Evolutionary conservation across 1,140 invertebrate species (phyloP), one percentile per base, ranked within the genome.

Genomic region (Bradynema listronoti): DNA sequence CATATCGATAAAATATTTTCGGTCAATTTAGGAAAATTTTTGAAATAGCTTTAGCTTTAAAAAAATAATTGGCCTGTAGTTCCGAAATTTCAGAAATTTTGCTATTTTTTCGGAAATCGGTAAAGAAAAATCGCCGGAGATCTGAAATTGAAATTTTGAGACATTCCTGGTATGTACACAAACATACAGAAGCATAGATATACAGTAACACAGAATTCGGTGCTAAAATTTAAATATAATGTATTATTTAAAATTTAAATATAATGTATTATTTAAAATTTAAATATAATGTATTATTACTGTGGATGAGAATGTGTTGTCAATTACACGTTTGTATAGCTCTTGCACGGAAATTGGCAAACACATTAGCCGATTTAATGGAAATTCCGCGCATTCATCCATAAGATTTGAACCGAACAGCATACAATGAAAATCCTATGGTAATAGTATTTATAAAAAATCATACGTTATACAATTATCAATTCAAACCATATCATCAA

Each of bases 281-380:
- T 24, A 32, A 57, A 59, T 24, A 46, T 36, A 36, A 67, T 69
- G 47, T 47, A 43, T 47, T 49, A 50, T 42, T 19, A 54, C 27
- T 25, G 50, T 29, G 45, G 16, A 42, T 25, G 47, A 43, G 27
- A 45, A 4, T 19, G 33, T 61, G 25, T 19, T 27, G 56, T 66
- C 58, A 29, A 65, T 75, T 34, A 58, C 51, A 46, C 50, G 33
- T 45, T 59, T 68, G 25, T 55, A 77, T 5, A 84, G 64, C 68
- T 84, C 83, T 29, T 77, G 63, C 1, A 79, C 88, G 32, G 89
- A 88, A 4, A 98, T 89, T 16, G 91, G 90, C 61, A 97, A 82
- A 81, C 94, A 97, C 11, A 98, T 81, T 0, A 89, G 87, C 80
- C 91, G 88, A 2, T 87, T 86, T 66, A 91, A 67, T 39, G 78